phyloP scores from a whole-genome alignment of 2,888 invertebrate species.

The Phyllotreta cruciferae region DNA sequence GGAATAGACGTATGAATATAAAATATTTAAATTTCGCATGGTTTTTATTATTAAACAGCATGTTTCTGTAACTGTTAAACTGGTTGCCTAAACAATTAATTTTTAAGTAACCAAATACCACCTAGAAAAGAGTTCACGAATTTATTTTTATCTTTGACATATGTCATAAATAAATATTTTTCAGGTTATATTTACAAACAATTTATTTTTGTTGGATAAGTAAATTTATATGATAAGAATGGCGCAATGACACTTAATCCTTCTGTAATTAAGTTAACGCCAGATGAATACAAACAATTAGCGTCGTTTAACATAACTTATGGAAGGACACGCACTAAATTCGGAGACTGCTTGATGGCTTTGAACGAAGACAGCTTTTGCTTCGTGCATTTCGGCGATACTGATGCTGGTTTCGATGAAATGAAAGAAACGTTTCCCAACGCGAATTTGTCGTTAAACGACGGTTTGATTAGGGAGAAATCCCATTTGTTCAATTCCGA shows the following conservation, averaged over 20 bases:
- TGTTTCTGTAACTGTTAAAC: too few relatives aligned
- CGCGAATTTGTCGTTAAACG: constrained; percentile 45
- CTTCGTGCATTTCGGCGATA: constrained; percentile 44
- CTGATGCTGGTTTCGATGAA: constrained; percentile 33
- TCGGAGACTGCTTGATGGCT: constrained; percentile 50
- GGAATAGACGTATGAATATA: too few relatives aligned
- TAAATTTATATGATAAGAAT: too few relatives aligned
- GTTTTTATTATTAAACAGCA: too few relatives aligned
- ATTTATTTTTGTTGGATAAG: too few relatives aligned
- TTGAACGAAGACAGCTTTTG: constrained; percentile 47
- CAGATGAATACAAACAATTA: constrained; percentile 41
- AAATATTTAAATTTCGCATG: too few relatives aligned
- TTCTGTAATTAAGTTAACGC: constrained; percentile 29
- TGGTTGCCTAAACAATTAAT: too few relatives aligned
- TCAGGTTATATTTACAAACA: too few relatives aligned
- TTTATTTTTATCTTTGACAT: too few relatives aligned
- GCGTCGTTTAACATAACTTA: constrained; percentile 45
- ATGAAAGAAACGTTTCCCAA: constrained; percentile 49
- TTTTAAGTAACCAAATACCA: too few relatives aligned
- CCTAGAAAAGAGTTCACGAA: too few relatives aligned
- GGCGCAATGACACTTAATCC: constrained; percentile 12
- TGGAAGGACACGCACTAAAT: constrained; percentile 44
- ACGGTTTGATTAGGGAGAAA: constrained; percentile 38
- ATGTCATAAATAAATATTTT: too few relatives aligned
- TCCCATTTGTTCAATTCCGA: constrained; percentile 36